These are phyloP conservation scores for Myotis daubentonii DNA, from an alignment of 2,797 vertebrate species.

Conservation along the genomic window DNA sequence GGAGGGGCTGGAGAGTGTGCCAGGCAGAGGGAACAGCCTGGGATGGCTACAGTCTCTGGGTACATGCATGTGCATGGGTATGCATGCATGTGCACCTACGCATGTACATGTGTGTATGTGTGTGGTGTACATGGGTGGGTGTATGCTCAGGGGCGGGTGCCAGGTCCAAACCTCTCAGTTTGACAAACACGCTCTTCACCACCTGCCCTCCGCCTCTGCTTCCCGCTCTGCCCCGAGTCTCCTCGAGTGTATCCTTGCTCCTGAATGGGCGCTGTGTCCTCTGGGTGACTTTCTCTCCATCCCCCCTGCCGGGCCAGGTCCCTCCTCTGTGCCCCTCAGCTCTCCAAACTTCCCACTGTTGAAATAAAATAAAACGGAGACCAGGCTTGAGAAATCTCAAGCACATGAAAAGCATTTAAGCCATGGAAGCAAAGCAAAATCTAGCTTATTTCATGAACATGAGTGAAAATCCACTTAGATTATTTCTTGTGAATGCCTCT, in stretches of 20 bases:
- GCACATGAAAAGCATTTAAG: background rate
- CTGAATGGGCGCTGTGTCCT: accelerated
- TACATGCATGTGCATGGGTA: accelerated
- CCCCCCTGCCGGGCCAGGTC: no score
- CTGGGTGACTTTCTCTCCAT: background rate
- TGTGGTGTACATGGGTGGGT: no score
- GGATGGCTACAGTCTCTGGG: background rate
- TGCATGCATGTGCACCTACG: accelerated
- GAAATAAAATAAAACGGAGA: background rate
- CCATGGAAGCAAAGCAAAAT: background rate
- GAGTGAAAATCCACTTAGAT: background rate
- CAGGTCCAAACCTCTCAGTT: no score
- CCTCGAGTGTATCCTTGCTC: background rate
- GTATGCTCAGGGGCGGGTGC: background rate
- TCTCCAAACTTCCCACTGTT: background rate
- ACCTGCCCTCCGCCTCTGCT: background rate
- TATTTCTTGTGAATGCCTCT: background rate
- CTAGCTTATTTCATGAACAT: background rate
- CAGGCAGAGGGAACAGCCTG: background rate
- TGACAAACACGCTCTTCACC: background rate
- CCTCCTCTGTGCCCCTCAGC: background rate
- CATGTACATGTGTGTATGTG: background rate
- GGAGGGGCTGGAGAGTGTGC: background rate
- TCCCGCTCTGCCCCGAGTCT: background rate
- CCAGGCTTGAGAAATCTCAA: background rate